These are phyloP conservation scores for Pluvianellus socialis DNA, from an alignment of 2,113 vertebrate genomes.

Conservation along the genomic window DNA sequence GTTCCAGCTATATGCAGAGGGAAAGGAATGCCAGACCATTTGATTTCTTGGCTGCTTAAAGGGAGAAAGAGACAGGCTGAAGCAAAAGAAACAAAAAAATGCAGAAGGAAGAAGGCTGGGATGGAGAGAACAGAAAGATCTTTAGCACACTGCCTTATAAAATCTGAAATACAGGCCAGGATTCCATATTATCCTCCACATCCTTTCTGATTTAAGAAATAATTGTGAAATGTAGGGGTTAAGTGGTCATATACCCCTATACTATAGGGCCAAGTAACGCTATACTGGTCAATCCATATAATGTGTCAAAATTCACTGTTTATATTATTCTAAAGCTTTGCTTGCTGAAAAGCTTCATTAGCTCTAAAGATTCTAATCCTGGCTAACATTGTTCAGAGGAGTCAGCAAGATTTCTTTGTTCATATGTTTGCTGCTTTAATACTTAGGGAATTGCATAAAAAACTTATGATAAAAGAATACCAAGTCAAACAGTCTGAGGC, in stretches of 20 bases:
- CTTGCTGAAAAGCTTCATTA: neutral
- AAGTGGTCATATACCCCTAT: neutral
- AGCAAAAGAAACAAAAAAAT: neutral
- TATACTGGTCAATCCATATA: neutral
- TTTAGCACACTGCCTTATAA: neutral
- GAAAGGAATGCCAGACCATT: slow-evolving; percentile 12
- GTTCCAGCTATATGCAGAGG: neutral
- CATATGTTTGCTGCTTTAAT: neutral
- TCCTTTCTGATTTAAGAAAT: neutral
- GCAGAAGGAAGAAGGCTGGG: neutral
- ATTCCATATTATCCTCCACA: neutral
- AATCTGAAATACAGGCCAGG: neutral
- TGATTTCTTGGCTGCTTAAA: slow-evolving; percentile 21
- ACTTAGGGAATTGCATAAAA: neutral
- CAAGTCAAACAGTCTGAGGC: neutral
- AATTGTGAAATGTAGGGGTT: neutral
- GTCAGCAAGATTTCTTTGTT: neutral
- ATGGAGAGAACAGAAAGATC: neutral
- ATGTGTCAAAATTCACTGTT: neutral
- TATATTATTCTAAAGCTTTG: neutral
- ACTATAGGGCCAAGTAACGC: neutral
- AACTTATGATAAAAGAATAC: neutral
- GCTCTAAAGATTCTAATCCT: neutral
- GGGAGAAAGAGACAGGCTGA: neutral
- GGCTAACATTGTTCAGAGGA: neutral